Conservation (phyloP, 2,113 vertebrate genomes). For the Dicentrarchus labrax region DNA sequence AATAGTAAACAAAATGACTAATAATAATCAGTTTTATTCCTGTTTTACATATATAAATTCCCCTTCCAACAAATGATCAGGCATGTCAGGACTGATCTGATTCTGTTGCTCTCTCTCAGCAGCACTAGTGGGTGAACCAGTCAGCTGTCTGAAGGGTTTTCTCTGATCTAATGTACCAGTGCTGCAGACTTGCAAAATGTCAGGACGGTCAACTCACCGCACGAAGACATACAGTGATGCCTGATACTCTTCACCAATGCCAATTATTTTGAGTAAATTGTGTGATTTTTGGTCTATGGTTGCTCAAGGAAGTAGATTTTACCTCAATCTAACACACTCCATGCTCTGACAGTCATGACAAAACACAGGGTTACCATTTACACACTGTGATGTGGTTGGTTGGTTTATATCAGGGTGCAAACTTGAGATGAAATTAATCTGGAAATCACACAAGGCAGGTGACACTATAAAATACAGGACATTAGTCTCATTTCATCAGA, state of each 20-base stretch:
- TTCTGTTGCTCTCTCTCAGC: background rate
- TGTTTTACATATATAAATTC: background rate
- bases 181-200: conserved; percentile 17
- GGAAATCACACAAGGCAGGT: conserved; percentile 4
- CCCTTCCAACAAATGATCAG: background rate
- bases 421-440: background rate
- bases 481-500: conserved; percentile 27
- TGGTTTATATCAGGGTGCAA: background rate
- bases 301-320: background rate
- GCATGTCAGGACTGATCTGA: background rate
- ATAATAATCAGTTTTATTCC: background rate
- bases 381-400: background rate
- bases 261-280: background rate
- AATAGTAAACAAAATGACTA: too few species aligned
- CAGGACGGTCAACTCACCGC: background rate
- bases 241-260: background rate
- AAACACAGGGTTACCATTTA: conserved; percentile 16
- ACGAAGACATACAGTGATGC: background rate
- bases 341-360: background rate
- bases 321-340: background rate
- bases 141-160: background rate
- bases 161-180: background rate
- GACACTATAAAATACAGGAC: conserved; percentile 17
- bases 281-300: background rate
- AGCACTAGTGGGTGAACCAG: background rate